Conservation (phyloP, 2,113 vertebrate genomes). For the Rhea americana region DNA sequence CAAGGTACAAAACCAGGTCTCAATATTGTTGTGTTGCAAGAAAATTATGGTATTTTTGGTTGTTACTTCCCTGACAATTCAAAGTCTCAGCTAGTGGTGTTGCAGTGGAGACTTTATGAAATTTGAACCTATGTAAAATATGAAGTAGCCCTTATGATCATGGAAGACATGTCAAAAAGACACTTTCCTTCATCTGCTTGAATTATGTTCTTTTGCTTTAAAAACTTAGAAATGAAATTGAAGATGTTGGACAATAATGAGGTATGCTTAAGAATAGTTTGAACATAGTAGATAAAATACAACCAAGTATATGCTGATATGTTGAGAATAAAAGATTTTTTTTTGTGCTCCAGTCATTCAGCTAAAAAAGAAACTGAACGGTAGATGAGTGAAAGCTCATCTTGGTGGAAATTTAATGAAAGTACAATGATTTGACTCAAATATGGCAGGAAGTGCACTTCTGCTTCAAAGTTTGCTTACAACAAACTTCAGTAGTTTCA, state of each 20-base stretch:
- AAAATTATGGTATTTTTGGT: neutral
- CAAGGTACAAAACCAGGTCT: neutral
- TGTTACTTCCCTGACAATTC: neutral
- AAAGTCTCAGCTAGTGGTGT: neutral
- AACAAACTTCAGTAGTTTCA: neutral
- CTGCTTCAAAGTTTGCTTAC: neutral
- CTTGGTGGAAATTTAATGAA: neutral
- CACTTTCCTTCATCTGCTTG: neutral
- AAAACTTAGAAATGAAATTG: neutral
- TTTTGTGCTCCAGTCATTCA: neutral
- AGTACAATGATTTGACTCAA: neutral
- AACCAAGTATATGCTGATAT: neutral
- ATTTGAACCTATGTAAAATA: neutral
- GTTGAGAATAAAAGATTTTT: neutral
- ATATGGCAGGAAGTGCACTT: neutral
- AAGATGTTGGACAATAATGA: neutral
- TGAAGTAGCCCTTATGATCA: neutral
- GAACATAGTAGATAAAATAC: neutral
- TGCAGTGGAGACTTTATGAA: neutral
- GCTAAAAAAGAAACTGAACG: neutral
- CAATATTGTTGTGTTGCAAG: neutral
- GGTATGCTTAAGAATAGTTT: neutral
- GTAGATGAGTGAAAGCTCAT: neutral
- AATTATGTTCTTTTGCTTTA: neutral
- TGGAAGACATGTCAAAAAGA: neutral